phyloP scores from a whole-genome alignment of 2,888 invertebrate genomes.

The Mythimna lalbum region DNA sequence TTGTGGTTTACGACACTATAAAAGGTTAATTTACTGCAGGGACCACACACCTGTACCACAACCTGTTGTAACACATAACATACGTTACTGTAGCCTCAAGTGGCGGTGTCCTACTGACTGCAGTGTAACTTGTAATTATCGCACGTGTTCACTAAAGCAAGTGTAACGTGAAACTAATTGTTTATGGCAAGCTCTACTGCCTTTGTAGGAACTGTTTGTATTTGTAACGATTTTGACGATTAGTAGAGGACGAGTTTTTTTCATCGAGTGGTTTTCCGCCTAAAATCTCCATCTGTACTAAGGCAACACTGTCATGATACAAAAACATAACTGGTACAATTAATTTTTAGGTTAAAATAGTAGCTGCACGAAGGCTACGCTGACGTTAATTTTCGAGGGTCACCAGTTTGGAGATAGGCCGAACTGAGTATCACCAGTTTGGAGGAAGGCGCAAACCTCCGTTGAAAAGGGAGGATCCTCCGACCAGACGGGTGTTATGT shows the following conservation, averaged over 20 bases:
- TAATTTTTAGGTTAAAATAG: too few species aligned
- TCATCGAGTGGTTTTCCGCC: neutral
- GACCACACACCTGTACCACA: slow-evolving; percentile 19
- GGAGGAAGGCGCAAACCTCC: too few species aligned
- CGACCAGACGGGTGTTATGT: too few species aligned
- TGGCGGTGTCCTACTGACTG: slow-evolving; percentile 28
- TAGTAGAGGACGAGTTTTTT: neutral
- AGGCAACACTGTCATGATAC: too few species aligned
- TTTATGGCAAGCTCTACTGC: slow-evolving; percentile 49
- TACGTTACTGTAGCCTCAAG: slow-evolving; percentile 16
- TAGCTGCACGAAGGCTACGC: too few species aligned
- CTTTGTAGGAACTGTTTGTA: slow-evolving; percentile 27
- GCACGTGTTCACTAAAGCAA: slow-evolving; percentile 61
- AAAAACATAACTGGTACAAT: too few species aligned
- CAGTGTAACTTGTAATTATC: slow-evolving; percentile 52
- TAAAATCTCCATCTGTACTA: neutral
- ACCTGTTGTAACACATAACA: slow-evolving; percentile 12
- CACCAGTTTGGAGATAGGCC: too few species aligned
- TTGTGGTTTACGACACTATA: slow-evolving; percentile 34
- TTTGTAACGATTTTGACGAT: neutral
- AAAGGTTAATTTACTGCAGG: slow-evolving; percentile 34
- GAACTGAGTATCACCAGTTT: too few species aligned
- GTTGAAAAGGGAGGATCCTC: too few species aligned
- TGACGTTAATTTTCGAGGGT: too few species aligned
- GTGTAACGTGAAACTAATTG: slow-evolving; percentile 67